phyloP scores from a whole-genome alignment of 2,113 vertebrate genomes.

The Myiagra hebetior region DNA sequence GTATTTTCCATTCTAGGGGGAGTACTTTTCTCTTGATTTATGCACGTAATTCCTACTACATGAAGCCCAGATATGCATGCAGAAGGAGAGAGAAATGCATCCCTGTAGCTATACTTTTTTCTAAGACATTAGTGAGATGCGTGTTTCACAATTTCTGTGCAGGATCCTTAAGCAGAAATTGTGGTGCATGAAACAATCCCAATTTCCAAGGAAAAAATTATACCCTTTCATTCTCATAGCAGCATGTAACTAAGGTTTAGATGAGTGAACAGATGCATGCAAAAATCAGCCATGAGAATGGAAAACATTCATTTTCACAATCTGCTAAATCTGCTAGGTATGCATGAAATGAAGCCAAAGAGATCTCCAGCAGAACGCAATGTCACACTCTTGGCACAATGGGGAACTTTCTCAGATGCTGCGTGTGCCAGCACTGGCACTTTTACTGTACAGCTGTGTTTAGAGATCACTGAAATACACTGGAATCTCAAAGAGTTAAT shows the following conservation, averaged over 20 bases:
- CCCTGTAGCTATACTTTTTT: background rate
- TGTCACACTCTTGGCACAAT: slow-evolving; percentile 65
- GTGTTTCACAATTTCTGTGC: slow-evolving; percentile 48
- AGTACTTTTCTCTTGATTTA: slow-evolving; percentile 15
- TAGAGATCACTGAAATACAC: background rate
- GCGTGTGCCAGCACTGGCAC: slow-evolving; percentile 24
- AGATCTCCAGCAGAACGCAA: slow-evolving; percentile 69
- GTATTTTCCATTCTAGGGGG: slow-evolving; percentile 52
- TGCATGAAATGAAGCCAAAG: slow-evolving; percentile 68
- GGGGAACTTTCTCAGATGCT: slow-evolving; percentile 36
- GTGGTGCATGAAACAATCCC: slow-evolving; percentile 47
- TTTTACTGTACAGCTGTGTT: slow-evolving; percentile 34
- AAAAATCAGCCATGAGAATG: slow-evolving; percentile 68
- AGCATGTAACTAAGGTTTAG: slow-evolving; percentile 76
- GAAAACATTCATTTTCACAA: slow-evolving; percentile 76
- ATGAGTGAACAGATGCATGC: slow-evolving; percentile 73
- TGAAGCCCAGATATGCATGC: background rate
- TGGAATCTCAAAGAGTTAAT: slow-evolving; percentile 23
- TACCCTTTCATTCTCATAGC: slow-evolving; percentile 71
- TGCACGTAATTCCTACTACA: background rate
- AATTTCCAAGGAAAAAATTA: slow-evolving; percentile 70
- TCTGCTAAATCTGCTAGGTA: slow-evolving; percentile 75
- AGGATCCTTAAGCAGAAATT: slow-evolving; percentile 65
- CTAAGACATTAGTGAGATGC: slow-evolving; percentile 56
- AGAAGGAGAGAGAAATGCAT: slow-evolving; percentile 34